Evolutionary conservation across 2,888 invertebrate species (phyloP).

Genomic region (Halictus ligatus): DNA sequence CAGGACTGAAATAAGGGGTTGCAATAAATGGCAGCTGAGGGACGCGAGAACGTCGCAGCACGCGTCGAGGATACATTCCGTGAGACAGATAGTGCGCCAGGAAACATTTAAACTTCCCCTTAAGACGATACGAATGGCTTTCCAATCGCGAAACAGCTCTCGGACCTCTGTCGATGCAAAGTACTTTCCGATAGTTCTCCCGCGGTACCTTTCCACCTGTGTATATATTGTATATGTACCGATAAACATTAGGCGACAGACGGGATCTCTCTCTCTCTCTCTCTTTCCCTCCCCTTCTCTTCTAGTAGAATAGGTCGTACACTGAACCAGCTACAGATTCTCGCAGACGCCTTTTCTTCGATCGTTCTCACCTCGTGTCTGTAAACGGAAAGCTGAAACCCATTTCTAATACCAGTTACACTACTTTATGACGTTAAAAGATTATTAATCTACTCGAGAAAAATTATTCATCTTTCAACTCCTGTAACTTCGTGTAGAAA

Average conservation of each 20-base stretch:
- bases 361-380: not conserved
- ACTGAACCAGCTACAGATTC: not conserved
- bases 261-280: not conserved
- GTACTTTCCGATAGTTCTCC: slow-evolving; percentile 56
- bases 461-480: no score
- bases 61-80: not conserved
- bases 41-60: not conserved
- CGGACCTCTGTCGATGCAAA: slow-evolving; percentile 53
- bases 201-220: slow-evolving; percentile 20
- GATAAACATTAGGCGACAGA: slow-evolving; percentile 40
- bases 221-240: slow-evolving; percentile 3
- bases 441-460: not conserved
- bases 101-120: slow-evolving; percentile 39
- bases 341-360: not conserved
- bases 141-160: slow-evolving; percentile 49
- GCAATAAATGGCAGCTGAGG: not conserved
- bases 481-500: no score
- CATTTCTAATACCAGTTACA: not conserved
- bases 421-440: not conserved
- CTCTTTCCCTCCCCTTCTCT: not conserved
- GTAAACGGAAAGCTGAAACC: not conserved
- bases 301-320: not conserved
- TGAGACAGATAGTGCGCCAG: slow-evolving; percentile 29
- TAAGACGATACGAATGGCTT: slow-evolving; percentile 58
- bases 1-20: not conserved